Conservation (phyloP, 2,797 vertebrate genomes). For the Cyclopterus lumpus region DNA sequence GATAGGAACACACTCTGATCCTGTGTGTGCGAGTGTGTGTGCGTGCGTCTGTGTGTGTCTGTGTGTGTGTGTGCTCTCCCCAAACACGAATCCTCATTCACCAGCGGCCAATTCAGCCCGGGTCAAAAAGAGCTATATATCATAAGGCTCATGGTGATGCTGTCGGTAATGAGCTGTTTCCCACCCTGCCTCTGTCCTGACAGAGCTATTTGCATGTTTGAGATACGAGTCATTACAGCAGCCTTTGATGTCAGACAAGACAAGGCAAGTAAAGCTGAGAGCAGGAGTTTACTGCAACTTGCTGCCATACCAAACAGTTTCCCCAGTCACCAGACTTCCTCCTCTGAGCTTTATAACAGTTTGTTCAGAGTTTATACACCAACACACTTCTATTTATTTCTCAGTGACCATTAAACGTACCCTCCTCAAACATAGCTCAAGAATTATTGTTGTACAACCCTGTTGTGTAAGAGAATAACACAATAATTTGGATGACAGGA, state of each 20-base stretch:
- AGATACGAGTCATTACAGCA: constrained; percentile 61
- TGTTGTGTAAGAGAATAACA: background rate
- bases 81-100: constrained; percentile 46
- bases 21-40: constrained; percentile 38
- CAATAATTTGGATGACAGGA: background rate
- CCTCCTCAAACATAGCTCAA: constrained; percentile 3
- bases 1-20: constrained; percentile 53
- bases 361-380: constrained; percentile 39
- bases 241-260: constrained; percentile 73
- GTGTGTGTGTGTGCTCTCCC: constrained; percentile 21
- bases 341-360: constrained; percentile 44
- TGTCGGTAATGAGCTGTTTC: constrained; percentile 58
- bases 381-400: constrained; percentile 9
- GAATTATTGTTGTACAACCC: constrained; percentile 8
- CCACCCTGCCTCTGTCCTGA: constrained; percentile 50
- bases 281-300: constrained; percentile 53
- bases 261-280: constrained; percentile 57
- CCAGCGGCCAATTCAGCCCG: constrained; percentile 40
- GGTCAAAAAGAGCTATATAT: constrained; percentile 44
- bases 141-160: constrained; percentile 27
- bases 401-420: constrained; percentile 19
- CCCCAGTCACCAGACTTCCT: constrained; percentile 27
- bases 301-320: constrained; percentile 35
- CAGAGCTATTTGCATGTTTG: constrained; percentile 57
- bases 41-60: constrained; percentile 37